These are phyloP conservation scores for Hippopotamyrus pictus DNA, from an alignment of 2,797 vertebrate genomes.

Conservation along the genomic window DNA sequence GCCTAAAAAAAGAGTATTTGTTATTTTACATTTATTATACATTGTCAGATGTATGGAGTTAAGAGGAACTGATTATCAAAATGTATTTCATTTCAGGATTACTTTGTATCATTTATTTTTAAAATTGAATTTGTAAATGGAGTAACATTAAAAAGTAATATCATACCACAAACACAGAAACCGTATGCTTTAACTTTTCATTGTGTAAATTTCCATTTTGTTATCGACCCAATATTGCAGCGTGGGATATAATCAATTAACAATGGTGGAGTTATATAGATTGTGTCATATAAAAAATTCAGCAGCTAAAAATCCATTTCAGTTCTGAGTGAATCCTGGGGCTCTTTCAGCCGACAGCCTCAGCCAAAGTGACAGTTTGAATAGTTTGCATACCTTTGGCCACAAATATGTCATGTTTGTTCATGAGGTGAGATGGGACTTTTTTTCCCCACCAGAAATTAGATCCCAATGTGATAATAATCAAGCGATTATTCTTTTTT, in stretches of 20 bases:
- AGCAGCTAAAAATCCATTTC: neutral
- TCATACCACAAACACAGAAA: neutral
- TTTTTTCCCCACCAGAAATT: neutral
- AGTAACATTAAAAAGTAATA: neutral
- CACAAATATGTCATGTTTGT: slow-evolving; percentile 5
- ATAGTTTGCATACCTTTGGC: slow-evolving; percentile 10
- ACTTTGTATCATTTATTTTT: neutral
- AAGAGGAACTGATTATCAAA: slow-evolving; percentile 16
- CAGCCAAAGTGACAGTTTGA: neutral
- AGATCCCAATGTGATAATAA: neutral
- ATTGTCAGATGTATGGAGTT: neutral
- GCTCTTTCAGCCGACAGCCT: neutral
- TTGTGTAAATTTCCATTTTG: neutral
- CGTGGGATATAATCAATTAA: neutral
- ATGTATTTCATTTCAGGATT: slow-evolving; percentile 19
- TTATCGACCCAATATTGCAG: neutral
- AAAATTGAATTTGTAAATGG: neutral
- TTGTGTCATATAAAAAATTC: neutral
- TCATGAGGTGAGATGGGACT: neutral
- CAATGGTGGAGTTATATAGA: neutral
- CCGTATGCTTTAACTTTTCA: neutral
- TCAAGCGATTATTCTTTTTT: neutral
- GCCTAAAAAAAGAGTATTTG: neutral
- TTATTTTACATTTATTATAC: neutral
- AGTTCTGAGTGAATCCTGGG: neutral